Evolutionary conservation across 2,113 vertebrate genomes (phyloP).

Genomic region (Neoarius graeffei): DNA sequence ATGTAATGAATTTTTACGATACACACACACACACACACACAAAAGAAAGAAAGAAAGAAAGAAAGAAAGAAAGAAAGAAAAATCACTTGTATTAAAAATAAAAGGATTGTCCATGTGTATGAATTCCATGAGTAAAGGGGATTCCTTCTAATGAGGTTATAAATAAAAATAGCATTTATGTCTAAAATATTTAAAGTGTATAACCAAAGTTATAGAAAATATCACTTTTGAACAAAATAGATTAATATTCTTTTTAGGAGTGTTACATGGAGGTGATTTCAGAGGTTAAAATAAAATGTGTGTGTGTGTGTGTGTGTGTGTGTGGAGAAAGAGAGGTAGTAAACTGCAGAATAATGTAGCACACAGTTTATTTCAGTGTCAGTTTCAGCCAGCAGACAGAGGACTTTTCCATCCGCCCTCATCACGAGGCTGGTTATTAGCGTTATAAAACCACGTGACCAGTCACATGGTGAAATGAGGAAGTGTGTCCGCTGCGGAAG

Average conservation of each 20-base stretch:
- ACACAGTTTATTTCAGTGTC: not conserved
- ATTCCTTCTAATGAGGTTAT: not conserved
- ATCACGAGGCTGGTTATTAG: slow-evolving; percentile 1
- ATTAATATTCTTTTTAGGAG: not conserved
- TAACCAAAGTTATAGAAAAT: too few relatives aligned
- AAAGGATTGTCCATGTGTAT: not conserved
- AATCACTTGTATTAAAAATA: not conserved
- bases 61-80: not conserved
- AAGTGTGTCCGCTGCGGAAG: not conserved
- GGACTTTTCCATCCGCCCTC: not conserved
- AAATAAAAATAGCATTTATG: not conserved
- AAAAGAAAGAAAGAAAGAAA: not conserved
- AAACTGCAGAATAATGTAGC: not conserved
- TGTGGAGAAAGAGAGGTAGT: not conserved
- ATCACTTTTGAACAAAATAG: not conserved
- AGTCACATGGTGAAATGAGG: slow-evolving; percentile 2
- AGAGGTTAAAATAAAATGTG: too few relatives aligned
- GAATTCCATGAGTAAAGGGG: not conserved
- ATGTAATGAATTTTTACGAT: not conserved
- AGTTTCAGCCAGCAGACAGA: not conserved
- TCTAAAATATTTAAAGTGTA: not conserved
- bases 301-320: too few relatives aligned
- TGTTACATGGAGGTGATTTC: not conserved
- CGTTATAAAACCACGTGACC: slow-evolving; percentile 19
- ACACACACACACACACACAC: too few relatives aligned